Evolutionary conservation across 2,888 invertebrate species (phyloP), one percentile per base, ranked within the genome.

Genomic region (Malacosoma neustria): DNA sequence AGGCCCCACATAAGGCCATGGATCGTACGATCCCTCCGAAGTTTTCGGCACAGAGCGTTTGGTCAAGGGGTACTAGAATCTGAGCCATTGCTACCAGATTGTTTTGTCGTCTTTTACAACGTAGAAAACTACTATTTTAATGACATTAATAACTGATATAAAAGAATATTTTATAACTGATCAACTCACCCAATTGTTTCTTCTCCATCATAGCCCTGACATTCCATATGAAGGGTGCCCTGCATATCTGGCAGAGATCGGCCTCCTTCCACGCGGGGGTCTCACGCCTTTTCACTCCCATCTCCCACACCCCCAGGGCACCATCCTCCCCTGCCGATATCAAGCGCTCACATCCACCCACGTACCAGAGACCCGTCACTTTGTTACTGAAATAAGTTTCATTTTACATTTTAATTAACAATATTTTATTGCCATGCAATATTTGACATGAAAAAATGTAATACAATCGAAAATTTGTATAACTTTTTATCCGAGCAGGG

Each of bases 151-250:
- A n/a, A n/a, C n/a, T n/a, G n/a, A n/a, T n/a, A n/a, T n/a, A n/a
- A n/a, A n/a, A n/a, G n/a, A n/a, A n/a, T n/a, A n/a, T n/a, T n/a
- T n/a, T n/a, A n/a, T n/a, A n/a, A n/a, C n/a, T n/a, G n/a, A n/a
- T n/a, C 9, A 2, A 41, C 54, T 42, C 42, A 87, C 89, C 89
- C 37, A 99, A 87, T 67, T 95, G 96, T 62, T 95, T 93, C 77
- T 95, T 95, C 75, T 98, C 97, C 94, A 99, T 97, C 98, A 99
- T 99, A 7, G 96, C 96, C 46, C 95, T 90, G 36, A 99, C 89
- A 79, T 99, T 99, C 99, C 99, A 99, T 80, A 99, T 99, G 86
- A 99, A 99, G 13, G 99, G 99, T 42, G 94, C 89, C 36, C 93
- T 92, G 73, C 99, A 99, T 41, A 96, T 88, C 87, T 99, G 94